These are phyloP conservation scores for Rhimphoctona megacephalus DNA, from an alignment of 2,888 invertebrate genomes.

Conservation along the genomic window DNA sequence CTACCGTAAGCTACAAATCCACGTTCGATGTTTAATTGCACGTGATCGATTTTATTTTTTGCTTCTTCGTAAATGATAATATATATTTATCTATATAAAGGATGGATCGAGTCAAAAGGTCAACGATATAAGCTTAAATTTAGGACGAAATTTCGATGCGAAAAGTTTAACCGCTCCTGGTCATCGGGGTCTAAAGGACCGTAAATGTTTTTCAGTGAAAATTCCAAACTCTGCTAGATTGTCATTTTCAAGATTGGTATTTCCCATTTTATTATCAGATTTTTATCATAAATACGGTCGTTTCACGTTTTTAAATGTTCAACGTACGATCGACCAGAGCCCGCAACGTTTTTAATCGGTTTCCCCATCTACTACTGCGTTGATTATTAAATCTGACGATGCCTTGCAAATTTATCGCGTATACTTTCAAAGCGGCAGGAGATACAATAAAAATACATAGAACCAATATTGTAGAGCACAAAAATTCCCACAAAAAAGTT, in stretches of 20 bases:
- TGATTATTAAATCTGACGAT: not conserved
- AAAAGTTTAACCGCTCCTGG: not conserved
- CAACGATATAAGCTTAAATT: not conserved
- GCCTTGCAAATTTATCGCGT: not conserved
- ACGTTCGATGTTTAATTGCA: slow-evolving; percentile 58
- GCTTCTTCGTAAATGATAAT: slow-evolving; percentile 68
- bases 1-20: slow-evolving; percentile 23
- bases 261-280: too few relatives aligned
- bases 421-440: slow-evolving; percentile 3
- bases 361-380: not conserved
- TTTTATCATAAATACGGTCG: not conserved
- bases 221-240: not conserved
- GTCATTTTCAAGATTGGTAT: not conserved
- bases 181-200: not conserved
- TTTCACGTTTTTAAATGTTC: not conserved
- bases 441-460: not conserved
- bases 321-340: not conserved
- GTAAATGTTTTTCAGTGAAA: not conserved
- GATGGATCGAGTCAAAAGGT: not conserved
- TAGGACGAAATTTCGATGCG: not conserved
- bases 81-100: slow-evolving; percentile 64
- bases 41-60: slow-evolving; percentile 53
- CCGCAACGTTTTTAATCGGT: not conserved
- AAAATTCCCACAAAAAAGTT: not conserved
- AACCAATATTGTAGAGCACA: not conserved